A percentile compares a stretch with the other conserved stretches of the same genome.
Conservation (phyloP, 2,113 vertebrate species). For the Rafetus swinhoei region DNA sequence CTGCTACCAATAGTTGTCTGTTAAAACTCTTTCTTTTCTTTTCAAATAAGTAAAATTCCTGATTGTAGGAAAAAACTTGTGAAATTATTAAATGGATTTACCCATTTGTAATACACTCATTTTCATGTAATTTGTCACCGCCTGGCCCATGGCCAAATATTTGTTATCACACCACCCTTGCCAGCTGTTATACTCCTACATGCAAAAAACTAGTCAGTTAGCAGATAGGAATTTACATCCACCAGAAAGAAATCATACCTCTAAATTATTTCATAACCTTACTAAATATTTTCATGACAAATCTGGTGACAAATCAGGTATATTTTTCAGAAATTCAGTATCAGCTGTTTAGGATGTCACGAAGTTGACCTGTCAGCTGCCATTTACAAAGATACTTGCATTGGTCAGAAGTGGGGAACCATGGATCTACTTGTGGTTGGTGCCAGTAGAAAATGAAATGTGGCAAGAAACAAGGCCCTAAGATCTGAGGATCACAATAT, state of each 20-base stretch:
- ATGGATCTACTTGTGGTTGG: not conserved
- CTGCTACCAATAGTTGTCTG: conserved; percentile 18
- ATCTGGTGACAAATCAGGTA: not conserved
- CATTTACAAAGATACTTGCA: not conserved
- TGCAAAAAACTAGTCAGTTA: conserved; percentile 20
- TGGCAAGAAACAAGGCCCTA: not conserved
- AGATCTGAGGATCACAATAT: not conserved
- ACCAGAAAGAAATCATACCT: not conserved
- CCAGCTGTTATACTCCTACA: conserved; percentile 13
- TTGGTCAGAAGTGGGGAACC: fast-evolving
- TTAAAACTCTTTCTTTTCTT: not conserved
- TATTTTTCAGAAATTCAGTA: not conserved
- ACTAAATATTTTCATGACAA: not conserved
- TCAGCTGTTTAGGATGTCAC: not conserved
- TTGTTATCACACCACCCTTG: conserved; percentile 2
- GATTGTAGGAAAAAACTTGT: conserved; percentile 10
- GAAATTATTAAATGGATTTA: not conserved
- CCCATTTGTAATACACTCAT: not conserved
- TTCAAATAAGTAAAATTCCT: conserved; percentile 12
- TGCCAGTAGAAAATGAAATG: not conserved
- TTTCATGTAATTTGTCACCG: not conserved
- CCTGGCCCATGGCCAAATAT: not conserved
- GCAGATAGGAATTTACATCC: fast-evolving
- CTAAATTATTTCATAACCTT: not conserved
- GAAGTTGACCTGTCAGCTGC: not conserved